Conservation (phyloP, 2,797 vertebrate species). For the Sphenodon punctatus region DNA sequence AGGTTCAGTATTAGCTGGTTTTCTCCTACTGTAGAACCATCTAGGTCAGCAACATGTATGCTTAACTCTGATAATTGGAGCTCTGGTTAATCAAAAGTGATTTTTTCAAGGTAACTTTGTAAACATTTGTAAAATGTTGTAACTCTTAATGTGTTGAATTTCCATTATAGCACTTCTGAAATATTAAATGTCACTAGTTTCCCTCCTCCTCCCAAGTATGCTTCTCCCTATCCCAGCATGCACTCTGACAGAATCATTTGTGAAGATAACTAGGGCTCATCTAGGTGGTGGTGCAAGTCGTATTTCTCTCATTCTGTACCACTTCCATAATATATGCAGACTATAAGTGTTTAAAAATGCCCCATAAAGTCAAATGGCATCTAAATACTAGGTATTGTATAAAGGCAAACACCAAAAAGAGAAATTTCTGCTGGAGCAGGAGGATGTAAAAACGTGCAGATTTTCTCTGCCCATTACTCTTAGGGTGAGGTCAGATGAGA, state of each 20-base stretch:
- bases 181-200: not conserved
- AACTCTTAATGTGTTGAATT: not conserved
- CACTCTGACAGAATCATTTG: not conserved
- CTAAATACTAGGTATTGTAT: not conserved
- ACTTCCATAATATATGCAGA: conserved; percentile 9
- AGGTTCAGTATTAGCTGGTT: not conserved
- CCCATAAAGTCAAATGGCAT: not conserved
- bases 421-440: not conserved
- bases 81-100: not conserved
- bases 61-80: not conserved
- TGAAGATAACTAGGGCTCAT: conserved; percentile 33
- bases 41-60: not conserved
- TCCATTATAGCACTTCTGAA: not conserved
- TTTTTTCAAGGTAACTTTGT: conserved; percentile 34
- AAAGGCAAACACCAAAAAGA: too few species aligned
- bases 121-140: not conserved
- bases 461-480: not conserved
- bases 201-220: not conserved
- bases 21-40: not conserved
- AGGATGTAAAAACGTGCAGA: conserved; percentile 1
- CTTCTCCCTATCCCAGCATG: not conserved
- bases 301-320: not conserved
- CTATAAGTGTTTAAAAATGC: conserved; percentile 43
- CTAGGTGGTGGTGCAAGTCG: not conserved
- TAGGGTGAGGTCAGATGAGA: too few species aligned